These are phyloP conservation scores for Drosophila buzzatii DNA, from an alignment of 2,888 invertebrate species.

Conservation along the genomic window DNA sequence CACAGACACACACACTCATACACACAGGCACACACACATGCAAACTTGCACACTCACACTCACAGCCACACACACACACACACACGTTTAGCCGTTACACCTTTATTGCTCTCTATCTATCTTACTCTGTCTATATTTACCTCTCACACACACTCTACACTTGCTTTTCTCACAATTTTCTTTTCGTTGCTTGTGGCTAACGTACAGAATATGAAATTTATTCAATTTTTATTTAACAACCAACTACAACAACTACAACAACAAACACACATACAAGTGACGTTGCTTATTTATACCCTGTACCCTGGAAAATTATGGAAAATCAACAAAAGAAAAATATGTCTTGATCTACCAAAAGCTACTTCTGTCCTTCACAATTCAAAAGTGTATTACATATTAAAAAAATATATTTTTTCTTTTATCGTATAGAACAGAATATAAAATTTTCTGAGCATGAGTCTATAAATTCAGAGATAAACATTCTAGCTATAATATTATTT, in stretches of 20 bases:
- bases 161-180: slow-evolving; percentile 58
- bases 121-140: slow-evolving; percentile 47
- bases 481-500: no score
- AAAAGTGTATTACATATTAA: no score
- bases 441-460: no score
- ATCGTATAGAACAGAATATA: no score
- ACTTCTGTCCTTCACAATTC: neutral
- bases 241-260: slow-evolving; percentile 40
- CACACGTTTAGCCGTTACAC: slow-evolving; percentile 56
- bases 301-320: slow-evolving; percentile 31
- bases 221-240: slow-evolving; percentile 55
- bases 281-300: slow-evolving; percentile 54
- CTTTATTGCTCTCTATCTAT: slow-evolving; percentile 64
- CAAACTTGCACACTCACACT: slow-evolving; percentile 9
- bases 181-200: slow-evolving; percentile 74
- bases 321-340: neutral
- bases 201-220: slow-evolving; percentile 57
- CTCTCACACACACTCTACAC: slow-evolving; percentile 55
- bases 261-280: slow-evolving; percentile 33
- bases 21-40: slow-evolving; percentile 9
- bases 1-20: slow-evolving; percentile 10
- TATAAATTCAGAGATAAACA: no score
- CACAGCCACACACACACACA: slow-evolving; percentile 27
- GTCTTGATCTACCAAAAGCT: no score
- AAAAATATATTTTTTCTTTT: no score